Conservation (phyloP, 1,140 invertebrate genomes). For the Asobara japonica region DNA sequence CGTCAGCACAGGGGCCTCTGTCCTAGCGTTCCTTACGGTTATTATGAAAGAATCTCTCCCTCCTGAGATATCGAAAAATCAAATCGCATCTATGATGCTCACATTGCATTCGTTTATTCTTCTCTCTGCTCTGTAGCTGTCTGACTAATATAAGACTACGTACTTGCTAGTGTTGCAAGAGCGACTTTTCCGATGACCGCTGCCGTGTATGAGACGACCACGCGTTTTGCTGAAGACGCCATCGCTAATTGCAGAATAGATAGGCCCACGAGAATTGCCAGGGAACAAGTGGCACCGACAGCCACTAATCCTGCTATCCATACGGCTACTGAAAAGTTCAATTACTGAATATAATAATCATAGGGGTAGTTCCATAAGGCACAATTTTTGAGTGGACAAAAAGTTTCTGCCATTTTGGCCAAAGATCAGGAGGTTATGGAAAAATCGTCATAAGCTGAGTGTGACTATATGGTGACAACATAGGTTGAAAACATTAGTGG, state of each 20-base stretch:
- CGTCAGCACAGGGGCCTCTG: too few relatives aligned
- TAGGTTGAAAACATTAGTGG: too few relatives aligned
- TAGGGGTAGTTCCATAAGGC: not conserved
- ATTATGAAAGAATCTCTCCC: too few relatives aligned
- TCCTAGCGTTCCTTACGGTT: too few relatives aligned
- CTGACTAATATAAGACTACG: slow-evolving; percentile 57
- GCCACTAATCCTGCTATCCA: slow-evolving; percentile 81
- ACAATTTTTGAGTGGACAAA: too few relatives aligned
- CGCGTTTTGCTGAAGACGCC: slow-evolving; percentile 82
- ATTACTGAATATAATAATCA: not conserved
- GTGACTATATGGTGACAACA: too few relatives aligned
- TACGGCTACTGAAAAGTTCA: slow-evolving; percentile 76
- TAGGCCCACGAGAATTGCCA: slow-evolving; percentile 80
- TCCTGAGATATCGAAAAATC: not conserved
- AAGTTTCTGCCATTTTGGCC: too few relatives aligned
- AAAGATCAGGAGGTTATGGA: too few relatives aligned
- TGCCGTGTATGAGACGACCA: slow-evolving; percentile 78
- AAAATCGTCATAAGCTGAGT: too few relatives aligned
- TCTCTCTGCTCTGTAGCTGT: too few relatives aligned
- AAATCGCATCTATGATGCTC: not conserved
- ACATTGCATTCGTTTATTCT: too few relatives aligned
- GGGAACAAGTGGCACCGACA: slow-evolving; percentile 73
- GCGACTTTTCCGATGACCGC: slow-evolving; percentile 81
- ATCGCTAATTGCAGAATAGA: slow-evolving; percentile 84
- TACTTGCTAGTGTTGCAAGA: slow-evolving; percentile 79